Percentiles rank a stretch among this genome's conserved stretches.
Evolutionary conservation across 2,113 vertebrate species (phyloP).

Genomic region (Fregetta grallaria): DNA sequence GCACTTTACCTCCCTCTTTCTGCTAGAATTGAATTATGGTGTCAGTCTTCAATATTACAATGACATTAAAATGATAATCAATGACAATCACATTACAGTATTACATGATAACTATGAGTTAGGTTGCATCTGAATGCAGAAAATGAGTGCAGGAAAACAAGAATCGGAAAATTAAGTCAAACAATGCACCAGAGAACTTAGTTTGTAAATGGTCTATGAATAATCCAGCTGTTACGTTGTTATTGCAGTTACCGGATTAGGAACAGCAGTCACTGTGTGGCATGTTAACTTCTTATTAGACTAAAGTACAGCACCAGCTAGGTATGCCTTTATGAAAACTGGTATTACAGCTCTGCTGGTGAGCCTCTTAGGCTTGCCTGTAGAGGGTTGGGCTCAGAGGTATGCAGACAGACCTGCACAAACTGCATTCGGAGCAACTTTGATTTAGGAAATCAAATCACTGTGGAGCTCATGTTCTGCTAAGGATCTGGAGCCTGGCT

Average conservation of each 20-base stretch:
- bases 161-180: not conserved
- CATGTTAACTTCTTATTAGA: not conserved
- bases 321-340: not conserved
- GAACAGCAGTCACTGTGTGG: not conserved
- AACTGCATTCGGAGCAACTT: not conserved
- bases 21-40: not conserved
- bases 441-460: not conserved
- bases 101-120: not conserved
- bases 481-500: not conserved
- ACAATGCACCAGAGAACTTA: not conserved
- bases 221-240: not conserved
- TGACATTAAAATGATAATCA: not conserved
- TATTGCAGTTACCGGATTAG: not conserved
- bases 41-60: not conserved
- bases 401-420: not conserved
- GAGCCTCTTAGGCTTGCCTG: not conserved
- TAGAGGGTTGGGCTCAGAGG: not conserved
- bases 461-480: fast-evolving
- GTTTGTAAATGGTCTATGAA: not conserved
- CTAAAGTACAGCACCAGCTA: not conserved
- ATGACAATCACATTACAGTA: not conserved
- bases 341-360: not conserved
- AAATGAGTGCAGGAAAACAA: not conserved
- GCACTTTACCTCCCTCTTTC: not conserved
- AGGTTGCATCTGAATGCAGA: not conserved